These are phyloP conservation scores for Protodeltote pygarga DNA, from an alignment of 2,888 invertebrate genomes.

Conservation along the genomic window DNA sequence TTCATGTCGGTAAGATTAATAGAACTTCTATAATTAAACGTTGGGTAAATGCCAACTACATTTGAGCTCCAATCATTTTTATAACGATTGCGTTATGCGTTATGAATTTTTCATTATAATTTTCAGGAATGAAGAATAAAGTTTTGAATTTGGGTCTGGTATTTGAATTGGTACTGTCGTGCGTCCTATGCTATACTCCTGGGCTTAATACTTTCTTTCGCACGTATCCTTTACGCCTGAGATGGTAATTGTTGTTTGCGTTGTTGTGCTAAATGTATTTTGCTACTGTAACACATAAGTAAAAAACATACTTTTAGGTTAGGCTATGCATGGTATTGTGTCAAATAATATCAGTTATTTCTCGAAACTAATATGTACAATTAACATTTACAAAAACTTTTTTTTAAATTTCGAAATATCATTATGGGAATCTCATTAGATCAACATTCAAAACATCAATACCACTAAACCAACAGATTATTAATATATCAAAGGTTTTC, in stretches of 20 bases:
- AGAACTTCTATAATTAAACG: constrained; percentile 23
- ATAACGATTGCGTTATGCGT: constrained; percentile 22
- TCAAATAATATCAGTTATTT: not conserved
- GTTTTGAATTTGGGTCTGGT: constrained; percentile 89
- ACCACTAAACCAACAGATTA: too few species aligned
- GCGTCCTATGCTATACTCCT: constrained; percentile 89
- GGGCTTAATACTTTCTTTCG: constrained; percentile 87
- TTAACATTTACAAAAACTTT: too few species aligned
- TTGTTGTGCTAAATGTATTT: too few species aligned
- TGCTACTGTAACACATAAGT: too few species aligned
- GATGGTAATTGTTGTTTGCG: constrained; percentile 70
- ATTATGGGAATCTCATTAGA: too few species aligned
- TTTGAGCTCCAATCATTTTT: constrained; percentile 16
- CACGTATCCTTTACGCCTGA: constrained; percentile 85
- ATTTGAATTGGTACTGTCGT: constrained; percentile 89
- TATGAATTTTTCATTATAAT: constrained; percentile 69
- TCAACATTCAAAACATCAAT: too few species aligned
- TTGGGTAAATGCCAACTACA: constrained; percentile 29
- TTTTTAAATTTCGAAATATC: too few species aligned
- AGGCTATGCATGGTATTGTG: too few species aligned
- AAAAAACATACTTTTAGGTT: too few species aligned
- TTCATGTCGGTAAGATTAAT: constrained; percentile 88
- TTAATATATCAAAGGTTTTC: too few species aligned
- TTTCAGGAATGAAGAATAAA: constrained; percentile 90
- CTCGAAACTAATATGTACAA: too few species aligned